Conservation (phyloP, 1,140 invertebrate genomes). For the Lutraria rhynchaena region DNA sequence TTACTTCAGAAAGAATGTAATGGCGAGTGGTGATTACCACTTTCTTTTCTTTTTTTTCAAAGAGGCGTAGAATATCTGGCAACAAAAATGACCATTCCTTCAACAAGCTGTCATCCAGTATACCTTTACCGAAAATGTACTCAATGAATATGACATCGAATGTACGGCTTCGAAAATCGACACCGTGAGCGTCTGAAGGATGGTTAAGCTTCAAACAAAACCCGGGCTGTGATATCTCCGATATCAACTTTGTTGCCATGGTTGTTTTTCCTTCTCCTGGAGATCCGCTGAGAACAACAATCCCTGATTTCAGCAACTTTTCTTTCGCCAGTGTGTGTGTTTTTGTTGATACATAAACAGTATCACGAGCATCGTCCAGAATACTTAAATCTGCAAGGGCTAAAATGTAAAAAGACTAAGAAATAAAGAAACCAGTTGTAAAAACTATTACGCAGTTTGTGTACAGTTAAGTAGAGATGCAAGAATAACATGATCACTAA, state of each 20-base stretch:
- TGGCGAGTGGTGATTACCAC: conserved; percentile 25
- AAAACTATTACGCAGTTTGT: too few species aligned
- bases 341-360: neutral
- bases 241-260: neutral
- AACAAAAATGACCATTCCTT: conserved; percentile 14
- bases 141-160: conserved; percentile 40
- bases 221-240: neutral
- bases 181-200: neutral
- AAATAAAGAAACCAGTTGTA: too few species aligned
- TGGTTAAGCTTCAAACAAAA: neutral
- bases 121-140: conserved; percentile 29
- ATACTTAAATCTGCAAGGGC: neutral
- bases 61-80: neutral
- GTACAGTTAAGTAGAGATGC: too few species aligned
- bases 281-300: conserved; percentile 5
- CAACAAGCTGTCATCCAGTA: neutral
- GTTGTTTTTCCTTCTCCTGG: conserved; percentile 28
- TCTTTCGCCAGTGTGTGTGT: neutral
- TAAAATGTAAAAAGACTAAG: too few species aligned
- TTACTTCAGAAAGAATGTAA: conserved; percentile 19
- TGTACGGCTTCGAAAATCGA: neutral
- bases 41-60: neutral
- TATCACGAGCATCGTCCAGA: neutral
- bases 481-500: too few species aligned
- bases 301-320: neutral